phyloP scores from a whole-genome alignment of 2,113 vertebrate genomes.

The Megaceryle torquata region DNA sequence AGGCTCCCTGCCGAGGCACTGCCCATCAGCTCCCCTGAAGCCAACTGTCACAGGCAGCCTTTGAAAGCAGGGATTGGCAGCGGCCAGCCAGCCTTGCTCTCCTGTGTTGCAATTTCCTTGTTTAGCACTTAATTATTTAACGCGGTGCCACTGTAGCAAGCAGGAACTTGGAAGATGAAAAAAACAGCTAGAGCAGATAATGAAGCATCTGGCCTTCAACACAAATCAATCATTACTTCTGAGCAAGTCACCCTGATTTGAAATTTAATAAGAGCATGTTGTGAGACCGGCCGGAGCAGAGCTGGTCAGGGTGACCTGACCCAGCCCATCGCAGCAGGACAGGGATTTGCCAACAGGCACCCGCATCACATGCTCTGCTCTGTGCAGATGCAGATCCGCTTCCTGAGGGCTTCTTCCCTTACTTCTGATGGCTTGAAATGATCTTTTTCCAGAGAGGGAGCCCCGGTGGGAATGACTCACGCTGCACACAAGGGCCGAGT shows the following conservation, averaged over 20 bases:
- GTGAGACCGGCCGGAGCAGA: neutral
- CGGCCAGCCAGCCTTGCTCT: neutral
- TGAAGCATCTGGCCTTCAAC: slow-evolving; percentile 18
- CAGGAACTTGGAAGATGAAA: neutral
- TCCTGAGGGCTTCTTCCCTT: neutral
- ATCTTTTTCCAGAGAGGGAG: neutral
- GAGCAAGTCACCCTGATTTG: neutral
- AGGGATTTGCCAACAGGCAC: neutral
- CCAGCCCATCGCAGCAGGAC: neutral
- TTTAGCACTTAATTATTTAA: slow-evolving; percentile 11
- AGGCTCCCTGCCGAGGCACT: neutral
- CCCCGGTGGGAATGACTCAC: accelerated
- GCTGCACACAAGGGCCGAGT: accelerated
- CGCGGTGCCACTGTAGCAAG: neutral
- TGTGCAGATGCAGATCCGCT: neutral
- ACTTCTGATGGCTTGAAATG: neutral
- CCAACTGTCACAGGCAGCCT: neutral
- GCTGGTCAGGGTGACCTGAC: neutral
- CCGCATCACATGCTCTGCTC: neutral
- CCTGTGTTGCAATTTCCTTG: neutral
- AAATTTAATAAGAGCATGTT: neutral
- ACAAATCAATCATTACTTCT: neutral
- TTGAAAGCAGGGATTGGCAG: neutral
- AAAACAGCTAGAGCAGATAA: slow-evolving; percentile 14
- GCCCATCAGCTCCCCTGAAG: neutral